Percentiles rank a stretch among this genome's conserved stretches.
Evolutionary conservation across 2,888 invertebrate genomes (phyloP).

Genomic region (Caenorhabditis japonica): DNA sequence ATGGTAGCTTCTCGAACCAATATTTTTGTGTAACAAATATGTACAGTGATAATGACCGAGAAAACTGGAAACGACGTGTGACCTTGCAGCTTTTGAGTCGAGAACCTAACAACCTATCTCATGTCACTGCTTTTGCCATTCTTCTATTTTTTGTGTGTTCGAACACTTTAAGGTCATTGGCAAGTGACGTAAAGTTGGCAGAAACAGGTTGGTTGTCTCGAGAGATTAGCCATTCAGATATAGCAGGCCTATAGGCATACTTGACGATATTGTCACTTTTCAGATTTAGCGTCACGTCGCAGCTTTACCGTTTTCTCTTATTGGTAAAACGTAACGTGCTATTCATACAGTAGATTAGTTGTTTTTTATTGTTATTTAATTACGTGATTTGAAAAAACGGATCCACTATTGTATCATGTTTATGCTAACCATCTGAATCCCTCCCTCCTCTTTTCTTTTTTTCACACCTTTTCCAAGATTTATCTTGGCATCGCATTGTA

Average conservation of each 20-base stretch:
- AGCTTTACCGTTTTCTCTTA: background rate
- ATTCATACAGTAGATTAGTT: too few species aligned
- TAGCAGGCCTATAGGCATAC: background rate
- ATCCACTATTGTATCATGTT: too few species aligned
- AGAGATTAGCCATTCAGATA: constrained; percentile 39
- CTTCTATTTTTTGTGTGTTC: too few species aligned
- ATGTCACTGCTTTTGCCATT: constrained; percentile 2
- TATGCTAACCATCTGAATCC: background rate
- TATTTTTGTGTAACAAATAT: background rate
- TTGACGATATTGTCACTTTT: constrained; percentile 2
- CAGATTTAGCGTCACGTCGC: background rate
- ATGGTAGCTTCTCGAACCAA: background rate
- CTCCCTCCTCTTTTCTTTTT: constrained; percentile 8
- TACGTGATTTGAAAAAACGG: too few species aligned
- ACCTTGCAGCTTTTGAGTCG: constrained; percentile 1
- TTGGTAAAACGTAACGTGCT: background rate
- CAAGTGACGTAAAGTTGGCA: constrained; percentile 2
- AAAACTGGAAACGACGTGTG: background rate
- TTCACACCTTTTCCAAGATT: constrained; percentile 12
- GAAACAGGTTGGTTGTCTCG: constrained; percentile 18
- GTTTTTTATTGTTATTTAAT: too few species aligned
- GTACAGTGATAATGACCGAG: too few species aligned
- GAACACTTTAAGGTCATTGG: constrained; percentile 9
- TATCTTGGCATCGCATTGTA: constrained; percentile 10
- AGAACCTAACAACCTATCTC: constrained; percentile 5